phyloP scores from a whole-genome alignment of 2,888 invertebrate species.

The Exephanes ischioxanthus region DNA sequence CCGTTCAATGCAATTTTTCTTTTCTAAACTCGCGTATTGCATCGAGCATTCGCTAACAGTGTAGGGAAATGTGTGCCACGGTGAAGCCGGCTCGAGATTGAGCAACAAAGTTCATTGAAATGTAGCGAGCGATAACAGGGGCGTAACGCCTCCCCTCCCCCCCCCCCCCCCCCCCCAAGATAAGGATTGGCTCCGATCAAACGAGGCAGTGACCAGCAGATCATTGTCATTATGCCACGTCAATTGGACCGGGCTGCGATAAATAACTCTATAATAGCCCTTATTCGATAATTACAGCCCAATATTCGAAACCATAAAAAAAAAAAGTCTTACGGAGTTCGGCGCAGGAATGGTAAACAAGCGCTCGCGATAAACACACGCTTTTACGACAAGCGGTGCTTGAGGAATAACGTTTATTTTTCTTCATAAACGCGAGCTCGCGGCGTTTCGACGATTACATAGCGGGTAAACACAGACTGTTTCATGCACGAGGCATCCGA shows the following conservation, averaged over 20 bases:
- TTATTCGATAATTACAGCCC: background rate
- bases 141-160: background rate
- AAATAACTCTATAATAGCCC: background rate
- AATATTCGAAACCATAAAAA: background rate
- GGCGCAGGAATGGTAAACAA: background rate
- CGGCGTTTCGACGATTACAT: background rate
- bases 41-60: background rate
- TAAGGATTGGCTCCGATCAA: slow-evolving; percentile 17
- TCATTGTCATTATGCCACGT: background rate
- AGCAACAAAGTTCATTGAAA: background rate
- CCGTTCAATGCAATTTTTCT: background rate
- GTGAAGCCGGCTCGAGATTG: background rate
- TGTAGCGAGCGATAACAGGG: slow-evolving; percentile 2
- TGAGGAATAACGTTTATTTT: background rate
- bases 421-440: background rate
- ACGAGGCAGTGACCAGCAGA: background rate
- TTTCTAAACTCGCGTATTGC: background rate
- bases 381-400: background rate
- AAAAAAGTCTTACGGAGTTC: background rate
- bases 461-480: background rate
- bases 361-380: background rate
- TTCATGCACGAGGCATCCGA: background rate
- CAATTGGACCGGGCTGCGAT: background rate
- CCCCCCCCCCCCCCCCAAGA: background rate
- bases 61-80: background rate